A percentile compares a stretch with the other conserved stretches of the same genome.
Conservation (phyloP, 92 coral and sea anemone species). For the Micromussa lordhowensis region DNA sequence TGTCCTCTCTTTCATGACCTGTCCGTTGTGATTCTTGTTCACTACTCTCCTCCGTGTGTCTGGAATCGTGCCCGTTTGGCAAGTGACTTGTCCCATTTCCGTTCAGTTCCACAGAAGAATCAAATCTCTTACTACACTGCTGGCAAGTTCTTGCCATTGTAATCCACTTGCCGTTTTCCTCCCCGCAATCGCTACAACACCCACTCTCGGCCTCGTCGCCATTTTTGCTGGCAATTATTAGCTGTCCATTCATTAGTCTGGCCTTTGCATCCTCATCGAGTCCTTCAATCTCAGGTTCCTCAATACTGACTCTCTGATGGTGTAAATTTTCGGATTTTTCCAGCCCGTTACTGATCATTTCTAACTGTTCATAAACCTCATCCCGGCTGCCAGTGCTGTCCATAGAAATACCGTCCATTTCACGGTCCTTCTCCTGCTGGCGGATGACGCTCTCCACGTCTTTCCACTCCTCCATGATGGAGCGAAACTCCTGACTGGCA, state of each 20-base stretch:
- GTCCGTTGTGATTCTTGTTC: constrained; percentile 34
- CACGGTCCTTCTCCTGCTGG: constrained; percentile 85
- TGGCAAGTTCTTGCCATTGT: constrained; percentile 64
- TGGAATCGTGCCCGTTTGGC: constrained; percentile 77
- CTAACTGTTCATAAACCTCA: constrained; percentile 89
- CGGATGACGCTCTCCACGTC: constrained; percentile 84
- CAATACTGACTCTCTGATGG: constrained; percentile 74
- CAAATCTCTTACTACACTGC: constrained; percentile 70
- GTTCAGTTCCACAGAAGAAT: constrained; percentile 65
- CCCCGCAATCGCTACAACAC: constrained; percentile 90
- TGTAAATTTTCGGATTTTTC: constrained; percentile 58
- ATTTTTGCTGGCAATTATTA: constrained; percentile 43
- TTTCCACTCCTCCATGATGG: constrained; percentile 89
- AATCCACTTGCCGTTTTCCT: constrained; percentile 50
- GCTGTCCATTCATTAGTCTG: constrained; percentile 75
- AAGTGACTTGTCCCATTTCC: constrained; percentile 62
- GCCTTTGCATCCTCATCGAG: constrained; percentile 61
- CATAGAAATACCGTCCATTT: constrained; percentile 91
- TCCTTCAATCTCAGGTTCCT: constrained; percentile 81
- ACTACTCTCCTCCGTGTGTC: constrained; percentile 42
- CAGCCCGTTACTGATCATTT: constrained; percentile 83
- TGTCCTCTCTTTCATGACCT: constrained; percentile 52
- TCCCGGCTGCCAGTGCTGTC: constrained; percentile 96
- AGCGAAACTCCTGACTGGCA: constrained; percentile 66
- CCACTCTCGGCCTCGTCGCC: constrained; percentile 92